Conservation (phyloP, 2,113 vertebrate genomes). For the Damaliscus lunatus region DNA sequence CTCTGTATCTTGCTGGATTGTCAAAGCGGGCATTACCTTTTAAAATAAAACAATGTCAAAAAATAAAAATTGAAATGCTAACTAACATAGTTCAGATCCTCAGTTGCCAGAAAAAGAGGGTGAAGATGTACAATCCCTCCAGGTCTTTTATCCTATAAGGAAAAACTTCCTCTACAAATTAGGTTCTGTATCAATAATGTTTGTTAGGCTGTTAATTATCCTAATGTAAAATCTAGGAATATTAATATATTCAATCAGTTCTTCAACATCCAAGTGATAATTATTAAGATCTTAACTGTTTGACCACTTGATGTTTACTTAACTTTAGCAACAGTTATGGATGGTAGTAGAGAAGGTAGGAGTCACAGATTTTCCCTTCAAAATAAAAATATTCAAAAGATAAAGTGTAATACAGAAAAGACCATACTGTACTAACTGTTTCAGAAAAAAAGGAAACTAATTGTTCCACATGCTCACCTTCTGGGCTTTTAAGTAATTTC, state of each 20-base stretch:
- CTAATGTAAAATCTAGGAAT: background rate
- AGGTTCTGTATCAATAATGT: conserved; percentile 9
- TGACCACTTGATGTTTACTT: background rate
- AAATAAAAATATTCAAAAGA: conserved; percentile 36
- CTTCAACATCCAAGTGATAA: background rate
- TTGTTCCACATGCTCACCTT: background rate
- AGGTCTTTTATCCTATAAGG: background rate
- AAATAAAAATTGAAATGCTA: conserved; percentile 10
- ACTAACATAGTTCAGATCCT: background rate
- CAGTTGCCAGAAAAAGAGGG: background rate
- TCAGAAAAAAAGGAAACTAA: background rate
- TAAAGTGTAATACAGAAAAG: background rate
- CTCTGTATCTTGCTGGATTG: background rate
- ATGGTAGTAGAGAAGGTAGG: background rate
- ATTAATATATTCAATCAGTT: background rate
- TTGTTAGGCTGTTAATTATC: background rate
- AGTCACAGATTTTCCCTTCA: background rate
- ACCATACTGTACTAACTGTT: background rate
- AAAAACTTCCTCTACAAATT: background rate
- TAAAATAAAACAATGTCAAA: background rate
- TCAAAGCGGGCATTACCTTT: background rate
- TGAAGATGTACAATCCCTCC: background rate
- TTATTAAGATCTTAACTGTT: background rate
- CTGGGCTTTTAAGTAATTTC: conserved; percentile 17
- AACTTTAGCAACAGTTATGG: background rate